These are phyloP conservation scores for Polyergus mexicanus DNA, from an alignment of 1,140 invertebrate species.

Conservation along the genomic window DNA sequence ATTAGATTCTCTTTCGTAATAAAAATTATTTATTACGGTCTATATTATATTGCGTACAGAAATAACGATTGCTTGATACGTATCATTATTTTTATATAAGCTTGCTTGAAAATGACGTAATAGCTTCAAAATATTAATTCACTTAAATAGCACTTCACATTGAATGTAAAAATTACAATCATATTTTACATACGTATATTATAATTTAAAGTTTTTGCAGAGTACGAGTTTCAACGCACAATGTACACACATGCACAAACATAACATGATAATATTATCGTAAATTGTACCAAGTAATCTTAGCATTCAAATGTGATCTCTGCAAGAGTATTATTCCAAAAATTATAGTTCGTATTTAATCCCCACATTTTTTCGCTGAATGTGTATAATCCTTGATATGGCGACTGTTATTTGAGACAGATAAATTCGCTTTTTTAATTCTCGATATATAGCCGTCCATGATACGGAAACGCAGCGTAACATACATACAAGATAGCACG, in stretches of 20 bases:
- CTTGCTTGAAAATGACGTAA: constrained; percentile 37
- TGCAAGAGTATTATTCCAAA: background rate
- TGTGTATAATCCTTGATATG: background rate
- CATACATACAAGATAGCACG: constrained; percentile 63
- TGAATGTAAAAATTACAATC: constrained; percentile 26
- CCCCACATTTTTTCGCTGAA: constrained; percentile 1
- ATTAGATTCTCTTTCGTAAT: background rate
- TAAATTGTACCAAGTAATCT: no score
- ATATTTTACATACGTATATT: background rate
- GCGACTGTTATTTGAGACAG: background rate
- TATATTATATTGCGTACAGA: background rate
- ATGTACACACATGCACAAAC: background rate
- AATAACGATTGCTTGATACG: constrained; percentile 26
- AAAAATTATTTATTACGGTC: background rate
- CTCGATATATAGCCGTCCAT: background rate
- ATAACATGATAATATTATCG: background rate
- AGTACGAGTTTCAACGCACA: constrained; percentile 10
- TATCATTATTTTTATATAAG: constrained; percentile 30
- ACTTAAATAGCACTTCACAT: constrained; percentile 36
- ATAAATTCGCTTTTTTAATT: background rate
- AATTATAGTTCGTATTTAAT: background rate
- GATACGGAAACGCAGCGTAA: constrained; percentile 6
- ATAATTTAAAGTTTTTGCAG: background rate
- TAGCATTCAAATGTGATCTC: constrained; percentile 9
- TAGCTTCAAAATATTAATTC: constrained; percentile 11